phyloP scores from a whole-genome alignment of 2,888 invertebrate genomes.

The Epirrita christyi region DNA sequence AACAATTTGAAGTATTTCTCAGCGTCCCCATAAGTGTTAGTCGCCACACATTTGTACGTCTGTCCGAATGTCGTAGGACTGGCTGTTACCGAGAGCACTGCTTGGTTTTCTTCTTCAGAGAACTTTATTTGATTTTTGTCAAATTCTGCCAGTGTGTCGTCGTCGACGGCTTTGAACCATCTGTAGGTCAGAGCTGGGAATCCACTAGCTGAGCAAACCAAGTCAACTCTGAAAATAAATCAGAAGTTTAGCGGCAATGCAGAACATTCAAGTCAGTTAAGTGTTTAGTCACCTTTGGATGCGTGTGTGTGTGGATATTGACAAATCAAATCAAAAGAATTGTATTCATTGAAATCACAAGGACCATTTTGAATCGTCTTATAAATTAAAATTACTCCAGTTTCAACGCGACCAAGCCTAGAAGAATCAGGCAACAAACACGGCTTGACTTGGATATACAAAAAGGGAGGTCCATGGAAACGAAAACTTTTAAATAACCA shows the following conservation, averaged over 20 bases:
- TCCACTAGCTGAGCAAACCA: constrained; percentile 60
- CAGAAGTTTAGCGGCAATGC: too few relatives aligned
- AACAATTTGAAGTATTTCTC: constrained; percentile 53
- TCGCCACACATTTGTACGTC: constrained; percentile 60
- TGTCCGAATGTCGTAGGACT: constrained; percentile 53
- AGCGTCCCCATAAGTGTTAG: constrained; percentile 55
- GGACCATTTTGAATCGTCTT: too few relatives aligned
- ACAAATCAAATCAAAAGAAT: too few relatives aligned
- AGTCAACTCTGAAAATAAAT: constrained; percentile 57
- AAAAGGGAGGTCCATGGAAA: not conserved
- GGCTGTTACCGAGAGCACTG: constrained; percentile 53
- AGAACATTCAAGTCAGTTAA: not conserved
- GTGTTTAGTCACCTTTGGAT: too few relatives aligned
- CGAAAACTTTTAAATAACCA: not conserved
- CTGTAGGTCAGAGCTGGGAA: constrained; percentile 63
- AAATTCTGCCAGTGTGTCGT: constrained; percentile 53
- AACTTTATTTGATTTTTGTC: constrained; percentile 54
- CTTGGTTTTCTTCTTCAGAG: constrained; percentile 48
- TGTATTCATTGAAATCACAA: too few relatives aligned
- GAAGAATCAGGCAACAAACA: too few relatives aligned
- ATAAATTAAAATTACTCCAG: too few relatives aligned
- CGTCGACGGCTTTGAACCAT: constrained; percentile 59
- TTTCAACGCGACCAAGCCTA: too few relatives aligned
- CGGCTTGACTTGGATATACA: too few relatives aligned
- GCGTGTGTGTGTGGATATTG: too few relatives aligned